A percentile compares a stretch with the other conserved stretches of the same genome.
These are phyloP conservation scores for Drosophila ogumai DNA, from an alignment of 1,140 invertebrate species.

Conservation along the genomic window DNA sequence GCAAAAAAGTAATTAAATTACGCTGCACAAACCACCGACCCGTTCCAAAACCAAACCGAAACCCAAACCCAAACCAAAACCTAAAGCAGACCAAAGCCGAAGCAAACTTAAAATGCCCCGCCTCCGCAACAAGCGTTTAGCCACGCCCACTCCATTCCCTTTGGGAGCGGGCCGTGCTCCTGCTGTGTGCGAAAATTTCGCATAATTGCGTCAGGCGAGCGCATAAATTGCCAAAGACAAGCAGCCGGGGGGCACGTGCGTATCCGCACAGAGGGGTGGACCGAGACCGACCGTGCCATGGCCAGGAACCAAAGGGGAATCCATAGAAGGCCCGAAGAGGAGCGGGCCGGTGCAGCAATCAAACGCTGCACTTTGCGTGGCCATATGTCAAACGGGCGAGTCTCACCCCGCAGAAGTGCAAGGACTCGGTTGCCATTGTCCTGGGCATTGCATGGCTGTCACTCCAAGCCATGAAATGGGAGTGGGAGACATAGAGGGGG, in stretches of 20 bases:
- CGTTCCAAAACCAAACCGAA: constrained; percentile 37
- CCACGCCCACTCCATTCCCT: constrained; percentile 53
- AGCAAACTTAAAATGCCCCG: constrained; percentile 68
- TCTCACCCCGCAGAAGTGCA: not conserved
- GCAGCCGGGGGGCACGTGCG: constrained; percentile 52
- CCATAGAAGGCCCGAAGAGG: constrained; percentile 29
- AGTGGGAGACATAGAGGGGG: constrained; percentile 4
- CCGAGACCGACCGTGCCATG: not conserved
- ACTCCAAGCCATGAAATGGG: constrained; percentile 32
- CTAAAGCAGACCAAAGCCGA: constrained; percentile 36
- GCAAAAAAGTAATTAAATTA: constrained; percentile 83
- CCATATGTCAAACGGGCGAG: constrained; percentile 67
- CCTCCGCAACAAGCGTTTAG: constrained; percentile 55
- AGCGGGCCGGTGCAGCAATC: constrained; percentile 48
- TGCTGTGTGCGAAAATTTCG: constrained; percentile 80
- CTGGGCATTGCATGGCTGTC: constrained; percentile 69
- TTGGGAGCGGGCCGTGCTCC: constrained; percentile 23
- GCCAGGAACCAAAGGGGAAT: constrained; percentile 23
- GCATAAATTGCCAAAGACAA: constrained; percentile 83
- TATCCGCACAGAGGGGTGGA: constrained; percentile 8
- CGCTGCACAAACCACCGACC: constrained; percentile 50
- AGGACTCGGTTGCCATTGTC: constrained; percentile 44
- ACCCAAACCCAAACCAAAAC: constrained; percentile 44
- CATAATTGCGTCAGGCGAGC: constrained; percentile 79
- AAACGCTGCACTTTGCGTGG: constrained; percentile 71